These are phyloP conservation scores for Aldabrachelys gigantea DNA, from an alignment of 2,113 vertebrate genomes.

Conservation along the genomic window DNA sequence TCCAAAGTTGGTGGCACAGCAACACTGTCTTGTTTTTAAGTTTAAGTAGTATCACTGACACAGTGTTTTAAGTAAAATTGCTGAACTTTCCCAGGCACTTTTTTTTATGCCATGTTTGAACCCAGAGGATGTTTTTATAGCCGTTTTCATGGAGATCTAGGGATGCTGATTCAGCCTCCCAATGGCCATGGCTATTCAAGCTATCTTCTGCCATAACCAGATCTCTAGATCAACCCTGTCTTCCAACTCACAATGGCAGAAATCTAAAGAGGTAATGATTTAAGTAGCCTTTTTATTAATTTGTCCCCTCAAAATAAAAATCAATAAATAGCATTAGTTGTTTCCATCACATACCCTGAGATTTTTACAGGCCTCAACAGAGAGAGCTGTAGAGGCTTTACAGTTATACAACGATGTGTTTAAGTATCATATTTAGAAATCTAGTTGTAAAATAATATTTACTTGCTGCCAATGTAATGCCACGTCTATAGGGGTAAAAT, in stretches of 20 bases:
- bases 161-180: neutral
- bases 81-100: neutral
- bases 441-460: accelerated
- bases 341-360: neutral
- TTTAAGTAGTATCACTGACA: neutral
- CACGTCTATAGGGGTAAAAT: conserved; percentile 34
- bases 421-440: accelerated
- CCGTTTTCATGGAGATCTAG: neutral
- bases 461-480: accelerated
- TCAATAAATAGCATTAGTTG: neutral
- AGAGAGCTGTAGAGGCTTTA: accelerated
- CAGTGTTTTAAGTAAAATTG: neutral
- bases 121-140: neutral
- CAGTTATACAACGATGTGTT: neutral
- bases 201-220: no score
- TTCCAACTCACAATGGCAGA: neutral
- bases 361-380: neutral
- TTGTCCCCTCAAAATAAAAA: neutral
- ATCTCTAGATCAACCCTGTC: neutral
- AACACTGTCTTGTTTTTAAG: neutral
- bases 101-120: neutral
- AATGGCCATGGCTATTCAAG: neutral
- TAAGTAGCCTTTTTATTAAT: neutral
- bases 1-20: neutral
- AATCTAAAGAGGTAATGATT: accelerated